Evolutionary conservation across 2,113 vertebrate species (phyloP).

Genomic region (Eidolon helvum): DNA sequence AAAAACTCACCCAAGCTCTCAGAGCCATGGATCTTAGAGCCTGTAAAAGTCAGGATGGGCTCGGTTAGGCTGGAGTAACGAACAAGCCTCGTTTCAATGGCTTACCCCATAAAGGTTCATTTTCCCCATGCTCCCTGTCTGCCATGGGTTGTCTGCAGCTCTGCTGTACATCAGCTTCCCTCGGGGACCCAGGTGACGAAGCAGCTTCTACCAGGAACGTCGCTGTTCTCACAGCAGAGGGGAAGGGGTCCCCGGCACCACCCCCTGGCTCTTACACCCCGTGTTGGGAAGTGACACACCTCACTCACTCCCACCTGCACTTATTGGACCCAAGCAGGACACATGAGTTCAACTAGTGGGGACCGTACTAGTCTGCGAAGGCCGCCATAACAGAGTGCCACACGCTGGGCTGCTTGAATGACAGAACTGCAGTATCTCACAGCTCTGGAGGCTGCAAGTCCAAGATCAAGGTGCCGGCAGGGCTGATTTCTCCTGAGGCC

Average conservation of each 20-base stretch:
- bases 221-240: neutral
- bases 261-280: neutral
- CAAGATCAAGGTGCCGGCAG: neutral
- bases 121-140: neutral
- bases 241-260: no score
- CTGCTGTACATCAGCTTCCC: no score
- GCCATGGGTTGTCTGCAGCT: neutral
- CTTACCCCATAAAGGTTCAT: neutral
- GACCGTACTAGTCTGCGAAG: neutral
- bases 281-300: neutral
- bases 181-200: neutral
- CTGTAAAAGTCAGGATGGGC: neutral
- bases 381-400: neutral
- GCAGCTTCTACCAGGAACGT: neutral
- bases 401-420: neutral
- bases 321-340: neutral
- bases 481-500: neutral
- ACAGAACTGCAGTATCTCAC: neutral
- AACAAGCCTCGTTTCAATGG: neutral
- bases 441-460: neutral
- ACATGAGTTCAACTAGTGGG: neutral
- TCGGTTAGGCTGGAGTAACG: no score
- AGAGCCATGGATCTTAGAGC: neutral
- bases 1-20: neutral
- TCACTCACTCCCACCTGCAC: neutral